Percentiles rank a stretch among this genome's conserved stretches.
phyloP scores from a whole-genome alignment of 2,113 vertebrate species.

The Bubo bubo region DNA sequence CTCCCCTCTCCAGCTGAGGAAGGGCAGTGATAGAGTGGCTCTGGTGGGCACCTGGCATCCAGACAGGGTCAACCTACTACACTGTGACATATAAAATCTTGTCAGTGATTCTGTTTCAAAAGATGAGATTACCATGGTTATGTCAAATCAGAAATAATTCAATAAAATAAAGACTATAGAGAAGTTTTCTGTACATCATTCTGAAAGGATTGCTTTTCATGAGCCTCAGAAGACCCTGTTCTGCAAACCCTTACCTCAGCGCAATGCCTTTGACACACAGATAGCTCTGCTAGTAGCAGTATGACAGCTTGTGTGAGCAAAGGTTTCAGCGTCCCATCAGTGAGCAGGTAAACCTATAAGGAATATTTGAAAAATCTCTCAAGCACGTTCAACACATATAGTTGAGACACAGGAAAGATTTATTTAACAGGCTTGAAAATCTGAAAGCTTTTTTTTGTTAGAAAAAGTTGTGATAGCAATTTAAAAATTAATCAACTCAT shows the following conservation, averaged over 20 bases:
- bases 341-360: not conserved
- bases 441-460: not conserved
- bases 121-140: not conserved
- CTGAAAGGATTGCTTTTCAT: not conserved
- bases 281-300: not conserved
- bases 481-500: constrained; percentile 35
- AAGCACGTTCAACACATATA: not conserved
- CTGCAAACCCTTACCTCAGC: not conserved
- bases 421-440: not conserved
- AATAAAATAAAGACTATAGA: not conserved
- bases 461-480: not conserved
- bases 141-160: not conserved
- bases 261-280: not conserved
- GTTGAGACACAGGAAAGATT: not conserved
- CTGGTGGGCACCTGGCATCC: no score
- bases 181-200: not conserved
- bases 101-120: not conserved
- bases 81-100: not conserved
- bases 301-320: not conserved
- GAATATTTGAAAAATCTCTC: not conserved
- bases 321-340: not conserved
- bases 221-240: not conserved
- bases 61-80: no score
- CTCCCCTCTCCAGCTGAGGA: no score
- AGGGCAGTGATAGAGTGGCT: no score